A percentile compares a stretch with the other conserved stretches of the same genome.
Conservation (phyloP, 2,797 vertebrate genomes). For the Adelosebastes latens region DNA sequence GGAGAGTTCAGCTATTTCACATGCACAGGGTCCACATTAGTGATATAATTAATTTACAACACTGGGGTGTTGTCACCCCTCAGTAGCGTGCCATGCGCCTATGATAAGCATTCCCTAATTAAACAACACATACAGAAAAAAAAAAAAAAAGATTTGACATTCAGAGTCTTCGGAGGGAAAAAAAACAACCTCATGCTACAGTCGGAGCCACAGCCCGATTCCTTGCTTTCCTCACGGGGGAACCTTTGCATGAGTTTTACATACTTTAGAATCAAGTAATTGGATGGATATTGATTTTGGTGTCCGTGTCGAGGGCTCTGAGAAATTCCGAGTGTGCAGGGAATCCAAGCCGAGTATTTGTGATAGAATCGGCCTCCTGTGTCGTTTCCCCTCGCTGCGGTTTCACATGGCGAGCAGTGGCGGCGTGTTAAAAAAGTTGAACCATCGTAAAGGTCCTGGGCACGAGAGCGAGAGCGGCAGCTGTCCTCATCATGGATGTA, state of each 20-base stretch:
- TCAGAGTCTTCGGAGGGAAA: slow-evolving; percentile 64
- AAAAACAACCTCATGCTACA: slow-evolving; percentile 49
- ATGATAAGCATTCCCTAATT: slow-evolving; percentile 90
- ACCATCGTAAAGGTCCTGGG: neutral
- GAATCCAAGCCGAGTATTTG: slow-evolving; percentile 23
- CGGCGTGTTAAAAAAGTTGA: neutral
- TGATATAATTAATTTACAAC: slow-evolving; percentile 92
- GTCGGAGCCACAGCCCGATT: neutral
- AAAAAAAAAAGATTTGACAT: slow-evolving; percentile 72
- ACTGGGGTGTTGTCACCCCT: slow-evolving; percentile 85
- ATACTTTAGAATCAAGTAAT: slow-evolving; percentile 63
- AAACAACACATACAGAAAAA: slow-evolving; percentile 76
- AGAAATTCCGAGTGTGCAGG: slow-evolving; percentile 30
- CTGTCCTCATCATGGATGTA: neutral
- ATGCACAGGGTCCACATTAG: slow-evolving; percentile 83
- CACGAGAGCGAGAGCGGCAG: neutral
- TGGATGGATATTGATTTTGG: slow-evolving; percentile 61
- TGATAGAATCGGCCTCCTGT: neutral
- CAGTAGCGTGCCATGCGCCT: slow-evolving; percentile 72
- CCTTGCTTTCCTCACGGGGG: slow-evolving; percentile 27
- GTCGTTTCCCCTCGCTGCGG: neutral
- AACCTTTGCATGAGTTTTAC: slow-evolving; percentile 64
- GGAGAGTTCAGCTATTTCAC: slow-evolving; percentile 87
- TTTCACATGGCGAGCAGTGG: rapidly evolving
- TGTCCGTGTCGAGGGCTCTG: slow-evolving; percentile 25